A percentile compares a stretch with the other conserved stretches of the same genome.
Evolutionary conservation across 2,797 vertebrate genomes (phyloP).

Genomic region (Parauchenoglanis punctatus): DNA sequence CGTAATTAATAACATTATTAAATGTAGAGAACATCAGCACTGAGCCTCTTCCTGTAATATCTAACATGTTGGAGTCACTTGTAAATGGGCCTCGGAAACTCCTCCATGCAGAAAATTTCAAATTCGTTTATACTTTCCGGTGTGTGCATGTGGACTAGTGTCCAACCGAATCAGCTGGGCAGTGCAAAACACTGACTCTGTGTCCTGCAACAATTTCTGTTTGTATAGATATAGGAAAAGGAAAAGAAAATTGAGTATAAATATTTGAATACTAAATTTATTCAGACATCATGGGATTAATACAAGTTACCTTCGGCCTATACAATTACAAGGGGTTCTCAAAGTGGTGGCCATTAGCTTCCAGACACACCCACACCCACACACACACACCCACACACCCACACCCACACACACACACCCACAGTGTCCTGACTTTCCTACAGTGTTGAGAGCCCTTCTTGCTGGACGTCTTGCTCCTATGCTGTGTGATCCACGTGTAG

Average conservation of each 20-base stretch:
- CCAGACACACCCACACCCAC: too few relatives aligned
- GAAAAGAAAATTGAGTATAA: too few relatives aligned
- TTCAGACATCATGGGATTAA: too few relatives aligned
- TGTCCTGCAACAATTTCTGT: background rate
- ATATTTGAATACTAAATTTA: too few relatives aligned
- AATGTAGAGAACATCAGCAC: background rate
- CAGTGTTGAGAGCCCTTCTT: constrained; percentile 15
- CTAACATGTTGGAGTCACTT: background rate
- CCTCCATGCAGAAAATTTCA: background rate
- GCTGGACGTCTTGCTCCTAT: background rate
- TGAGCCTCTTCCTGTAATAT: background rate
- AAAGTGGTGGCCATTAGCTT: too few relatives aligned
- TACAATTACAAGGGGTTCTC: too few relatives aligned
- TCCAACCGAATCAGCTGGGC: background rate
- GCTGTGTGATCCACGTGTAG: background rate
- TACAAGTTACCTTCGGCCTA: too few relatives aligned
- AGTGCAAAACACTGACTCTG: background rate
- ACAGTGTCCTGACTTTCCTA: background rate
- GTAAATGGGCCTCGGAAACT: background rate
- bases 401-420: background rate
- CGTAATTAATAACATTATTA: too few relatives aligned
- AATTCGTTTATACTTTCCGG: background rate
- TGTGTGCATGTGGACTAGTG: background rate
- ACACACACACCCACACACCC: background rate
- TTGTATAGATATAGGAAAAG: background rate